Evolutionary conservation across 53 echinoderm and acorn worm genomes (phyloP).

Genomic region (Paracentrotus lividus): DNA sequence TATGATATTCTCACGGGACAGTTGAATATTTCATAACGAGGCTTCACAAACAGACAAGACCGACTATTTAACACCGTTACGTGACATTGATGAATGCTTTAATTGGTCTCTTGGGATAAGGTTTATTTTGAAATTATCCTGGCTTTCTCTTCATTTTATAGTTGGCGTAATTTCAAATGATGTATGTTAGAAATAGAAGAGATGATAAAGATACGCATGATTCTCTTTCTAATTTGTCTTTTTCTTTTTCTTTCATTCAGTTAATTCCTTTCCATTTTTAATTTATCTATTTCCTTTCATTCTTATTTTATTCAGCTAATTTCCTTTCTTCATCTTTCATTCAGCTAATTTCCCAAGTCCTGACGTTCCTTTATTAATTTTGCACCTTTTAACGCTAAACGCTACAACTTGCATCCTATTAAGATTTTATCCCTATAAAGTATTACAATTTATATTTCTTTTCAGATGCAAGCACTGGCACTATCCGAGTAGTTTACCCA

Average conservation of each 20-base stretch:
- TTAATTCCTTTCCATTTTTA: too few species aligned
- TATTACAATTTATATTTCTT: too few species aligned
- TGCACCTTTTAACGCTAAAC: too few species aligned
- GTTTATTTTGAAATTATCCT: background rate
- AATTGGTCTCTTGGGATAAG: conserved; percentile 10
- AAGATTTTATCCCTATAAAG: background rate
- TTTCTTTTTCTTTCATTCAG: too few species aligned
- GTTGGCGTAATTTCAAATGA: background rate
- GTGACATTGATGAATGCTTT: conserved; percentile 16
- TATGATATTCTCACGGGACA: background rate
- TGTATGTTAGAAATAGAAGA: background rate
- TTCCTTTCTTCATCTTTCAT: too few species aligned
- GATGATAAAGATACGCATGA: too few species aligned
- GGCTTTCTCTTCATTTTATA: background rate
- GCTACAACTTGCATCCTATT: too few species aligned
- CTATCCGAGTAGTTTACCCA: conserved; percentile 85
- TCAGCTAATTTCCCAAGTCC: too few species aligned
- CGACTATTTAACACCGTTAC: background rate
- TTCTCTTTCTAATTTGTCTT: too few species aligned
- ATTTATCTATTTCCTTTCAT: too few species aligned
- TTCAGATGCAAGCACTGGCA: conserved; percentile 94
- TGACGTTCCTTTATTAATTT: too few species aligned
- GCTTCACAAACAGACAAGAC: background rate
- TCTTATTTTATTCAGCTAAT: too few species aligned
- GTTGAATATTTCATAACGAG: conserved; percentile 12